Evolutionary conservation across 2,888 invertebrate genomes (phyloP).

Genomic region (Brenthis daphne): DNA sequence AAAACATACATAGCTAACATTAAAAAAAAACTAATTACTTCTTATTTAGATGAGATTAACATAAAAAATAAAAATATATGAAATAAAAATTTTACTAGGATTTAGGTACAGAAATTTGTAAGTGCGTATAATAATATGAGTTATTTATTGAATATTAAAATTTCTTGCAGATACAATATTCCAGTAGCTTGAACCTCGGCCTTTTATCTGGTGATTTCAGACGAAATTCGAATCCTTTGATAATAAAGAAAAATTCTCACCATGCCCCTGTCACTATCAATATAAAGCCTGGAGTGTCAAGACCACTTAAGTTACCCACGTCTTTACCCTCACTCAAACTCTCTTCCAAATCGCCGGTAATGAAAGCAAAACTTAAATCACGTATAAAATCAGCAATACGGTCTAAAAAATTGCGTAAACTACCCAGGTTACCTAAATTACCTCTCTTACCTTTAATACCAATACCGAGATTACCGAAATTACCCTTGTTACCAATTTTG

Average conservation of each 20-base stretch:
- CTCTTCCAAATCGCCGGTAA: slow-evolving; percentile 35
- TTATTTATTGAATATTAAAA: neutral
- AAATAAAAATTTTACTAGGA: too few relatives aligned
- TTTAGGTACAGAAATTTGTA: too few relatives aligned
- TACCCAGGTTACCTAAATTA: slow-evolving; percentile 40
- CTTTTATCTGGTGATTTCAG: slow-evolving; percentile 56
- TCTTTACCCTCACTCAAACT: slow-evolving; percentile 27
- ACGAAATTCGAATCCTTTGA: slow-evolving; percentile 48
- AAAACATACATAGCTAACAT: too few relatives aligned
- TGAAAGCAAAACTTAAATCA: slow-evolving; percentile 41
- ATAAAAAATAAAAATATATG: too few relatives aligned
- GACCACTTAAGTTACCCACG: slow-evolving; percentile 32
- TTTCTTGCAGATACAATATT: slow-evolving; percentile 49
- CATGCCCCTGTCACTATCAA: slow-evolving; percentile 58
- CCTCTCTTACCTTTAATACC: slow-evolving; percentile 41
- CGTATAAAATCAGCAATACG: slow-evolving; percentile 27
- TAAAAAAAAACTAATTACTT: too few relatives aligned
- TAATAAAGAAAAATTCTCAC: slow-evolving; percentile 51
- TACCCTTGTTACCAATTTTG: slow-evolving; percentile 43
- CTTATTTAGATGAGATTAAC: too few relatives aligned
- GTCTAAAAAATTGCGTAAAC: slow-evolving; percentile 32
- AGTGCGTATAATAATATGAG: too few relatives aligned
- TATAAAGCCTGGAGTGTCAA: slow-evolving; percentile 43
- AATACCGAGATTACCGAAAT: slow-evolving; percentile 39
- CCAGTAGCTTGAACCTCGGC: slow-evolving; percentile 49